phyloP scores from a whole-genome alignment of 2,113 vertebrate genomes.

The Ammodytes marinus region DNA sequence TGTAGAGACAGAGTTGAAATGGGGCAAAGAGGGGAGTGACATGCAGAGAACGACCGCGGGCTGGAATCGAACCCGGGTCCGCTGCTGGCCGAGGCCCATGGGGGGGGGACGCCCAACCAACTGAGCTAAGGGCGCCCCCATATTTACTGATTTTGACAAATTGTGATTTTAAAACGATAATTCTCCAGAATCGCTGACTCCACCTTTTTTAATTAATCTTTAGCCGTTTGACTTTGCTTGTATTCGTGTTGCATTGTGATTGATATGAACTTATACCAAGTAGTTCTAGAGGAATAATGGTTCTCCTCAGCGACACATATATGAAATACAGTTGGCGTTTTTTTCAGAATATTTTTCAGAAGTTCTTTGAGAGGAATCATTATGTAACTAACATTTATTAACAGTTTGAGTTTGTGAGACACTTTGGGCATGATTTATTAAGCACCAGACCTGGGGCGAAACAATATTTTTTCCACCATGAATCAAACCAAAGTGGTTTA shows the following conservation, averaged over 20 bases:
- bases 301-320: conserved; percentile 50
- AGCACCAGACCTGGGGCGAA: conserved; percentile 63
- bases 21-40: no score
- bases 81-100: no score
- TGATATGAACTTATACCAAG: conserved; percentile 13
- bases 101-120: no score
- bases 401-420: conserved; percentile 32
- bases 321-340: not conserved
- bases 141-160: no score
- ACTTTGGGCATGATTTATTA: conserved; percentile 56
- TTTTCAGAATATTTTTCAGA: not conserved
- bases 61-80: no score
- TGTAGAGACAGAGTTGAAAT: no score
- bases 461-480: not conserved
- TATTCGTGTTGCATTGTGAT: conserved; percentile 58
- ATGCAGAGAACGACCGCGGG: no score
- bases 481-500: not conserved
- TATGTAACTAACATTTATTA: conserved; percentile 27
- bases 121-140: no score
- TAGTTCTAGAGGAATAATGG: conserved; percentile 49
- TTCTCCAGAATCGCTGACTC: no score
- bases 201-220: no score
- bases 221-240: conserved; percentile 30
- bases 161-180: no score
- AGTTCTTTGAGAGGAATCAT: conserved; percentile 57